Percentiles rank a stretch among this genome's conserved stretches.
Evolutionary conservation across 92 coral and sea anemone genomes (phyloP).

Genomic region (Actinernus sp.): DNA sequence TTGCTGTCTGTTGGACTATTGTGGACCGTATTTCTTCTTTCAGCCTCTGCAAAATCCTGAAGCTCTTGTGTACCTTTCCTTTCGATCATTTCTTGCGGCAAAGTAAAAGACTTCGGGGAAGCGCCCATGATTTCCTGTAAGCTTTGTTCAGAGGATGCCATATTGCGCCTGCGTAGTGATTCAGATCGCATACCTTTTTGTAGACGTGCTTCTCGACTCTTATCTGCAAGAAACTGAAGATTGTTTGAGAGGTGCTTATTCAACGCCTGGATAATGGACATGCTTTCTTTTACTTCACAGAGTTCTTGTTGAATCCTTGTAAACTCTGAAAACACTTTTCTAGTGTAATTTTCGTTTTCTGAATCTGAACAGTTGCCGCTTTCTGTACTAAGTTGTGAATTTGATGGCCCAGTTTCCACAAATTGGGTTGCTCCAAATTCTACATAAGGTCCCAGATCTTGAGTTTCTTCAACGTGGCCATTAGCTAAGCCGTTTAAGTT

Average conservation of each 20-base stretch:
- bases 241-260: conserved; percentile 40
- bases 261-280: conserved; percentile 35
- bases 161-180: conserved; percentile 28
- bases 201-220: conserved; percentile 17
- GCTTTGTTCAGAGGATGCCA: conserved; percentile 5
- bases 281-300: conserved; percentile 42
- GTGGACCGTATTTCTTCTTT: background rate
- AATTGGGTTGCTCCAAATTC: too few relatives aligned
- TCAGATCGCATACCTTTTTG: background rate
- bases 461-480: too few relatives aligned
- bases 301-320: conserved; percentile 50
- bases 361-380: background rate
- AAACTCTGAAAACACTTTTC: conserved; percentile 31
- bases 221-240: conserved; percentile 23
- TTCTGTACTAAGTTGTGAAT: too few relatives aligned
- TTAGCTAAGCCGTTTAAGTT: too few relatives aligned
- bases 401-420: too few relatives aligned
- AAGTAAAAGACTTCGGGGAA: background rate
- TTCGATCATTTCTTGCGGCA: background rate
- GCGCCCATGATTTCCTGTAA: too few relatives aligned
- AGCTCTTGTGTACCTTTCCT: background rate
- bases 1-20: background rate
- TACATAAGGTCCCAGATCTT: too few relatives aligned
- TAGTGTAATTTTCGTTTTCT: conserved; percentile 10
- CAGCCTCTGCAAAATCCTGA: background rate